Base-by-base conservation (phyloP, 2,113 vertebrate species). In the Siniperca knerii region DNA sequence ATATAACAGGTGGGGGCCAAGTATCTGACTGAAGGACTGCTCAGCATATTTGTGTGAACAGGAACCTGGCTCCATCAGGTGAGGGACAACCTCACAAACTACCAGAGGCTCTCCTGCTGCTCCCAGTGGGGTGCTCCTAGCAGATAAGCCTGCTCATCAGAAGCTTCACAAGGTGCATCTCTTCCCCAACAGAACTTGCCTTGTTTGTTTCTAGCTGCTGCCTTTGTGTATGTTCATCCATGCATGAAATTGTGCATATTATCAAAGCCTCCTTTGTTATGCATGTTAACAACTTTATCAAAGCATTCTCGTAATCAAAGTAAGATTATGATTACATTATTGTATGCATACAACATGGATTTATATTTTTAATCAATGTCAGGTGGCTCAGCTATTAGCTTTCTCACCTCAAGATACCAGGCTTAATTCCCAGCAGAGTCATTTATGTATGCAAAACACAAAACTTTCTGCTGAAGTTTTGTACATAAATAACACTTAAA, bases 191-290 rank as follows among this genome's bases (percentile, higher is more conserved):
- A n/a, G 70, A 79, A 58, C 67, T 62, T 8, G 8, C 13, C 67
- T 83, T 85, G 71, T 71, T 48, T 44, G 79, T 84, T 88, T 12
- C 55, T 71, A 12, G 3, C 66, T 46, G 58, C 69, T 77, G 67
- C 46, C 75, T 91, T 76, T 89, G 73, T 81, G 55, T 35, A 42
- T 46, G 33, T 67, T 77, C 82, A 81, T 25, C 70, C 88, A 77
- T 55, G 90, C 65, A 48, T 86, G 76, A 89, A 92, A 90, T 89
- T 85, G 72, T 85, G 79, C 67, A 75, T 87, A 71, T 75, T 33
- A 86, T 87, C 76, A 83, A 86, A 83, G 80, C 75, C 60, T 64
- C 54, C 67, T 79, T 87, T 89, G 60, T 81, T 85, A 70, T 77
- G 65, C 69, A 78, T 84, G 58, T 84, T 84, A 87, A 82, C 79